Evolutionary conservation across 92 coral and sea anemone genomes (phyloP).

Genomic region (Porites evermanni): DNA sequence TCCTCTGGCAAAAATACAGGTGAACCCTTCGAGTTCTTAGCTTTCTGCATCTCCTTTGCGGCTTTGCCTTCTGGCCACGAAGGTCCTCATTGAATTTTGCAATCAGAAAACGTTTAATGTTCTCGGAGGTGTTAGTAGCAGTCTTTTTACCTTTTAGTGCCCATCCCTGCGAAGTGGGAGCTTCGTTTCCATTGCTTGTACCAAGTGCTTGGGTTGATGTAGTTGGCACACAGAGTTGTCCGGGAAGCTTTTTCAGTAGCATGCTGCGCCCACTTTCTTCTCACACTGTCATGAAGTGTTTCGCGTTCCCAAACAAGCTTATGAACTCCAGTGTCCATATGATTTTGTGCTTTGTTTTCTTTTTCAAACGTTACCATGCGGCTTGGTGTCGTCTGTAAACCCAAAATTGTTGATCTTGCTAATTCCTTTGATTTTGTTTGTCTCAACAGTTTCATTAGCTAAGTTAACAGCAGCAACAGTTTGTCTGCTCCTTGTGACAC

Average conservation of each 20-base stretch:
- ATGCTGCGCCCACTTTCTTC: constrained; percentile 51
- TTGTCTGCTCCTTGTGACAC: constrained; percentile 38
- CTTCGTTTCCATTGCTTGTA: neutral
- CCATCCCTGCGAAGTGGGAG: constrained; percentile 15
- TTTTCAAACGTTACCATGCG: constrained; percentile 44
- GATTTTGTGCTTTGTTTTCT: constrained; percentile 34
- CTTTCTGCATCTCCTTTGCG: constrained; percentile 19
- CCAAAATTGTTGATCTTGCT: constrained; percentile 40
- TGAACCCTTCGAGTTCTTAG: neutral
- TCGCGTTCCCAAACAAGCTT: constrained; percentile 42
- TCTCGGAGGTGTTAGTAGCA: constrained; percentile 9
- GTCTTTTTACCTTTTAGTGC: constrained; percentile 9
- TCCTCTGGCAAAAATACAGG: neutral
- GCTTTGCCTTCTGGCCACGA: neutral
- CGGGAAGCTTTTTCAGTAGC: neutral
- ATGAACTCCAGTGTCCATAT: constrained; percentile 65
- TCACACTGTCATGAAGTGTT: constrained; percentile 39
- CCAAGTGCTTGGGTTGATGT: neutral
- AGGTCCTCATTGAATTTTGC: neutral
- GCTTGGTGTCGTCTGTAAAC: constrained; percentile 26
- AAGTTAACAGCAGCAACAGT: constrained; percentile 31
- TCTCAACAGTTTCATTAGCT: constrained; percentile 9
- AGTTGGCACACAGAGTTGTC: neutral
- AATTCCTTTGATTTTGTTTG: constrained; percentile 25
- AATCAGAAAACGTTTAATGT: constrained; percentile 10